A percentile compares a stretch with the other conserved stretches of the same genome.
These are phyloP conservation scores for Ryuthela nishihirai DNA, from an alignment of 2,888 invertebrate genomes.

Conservation along the genomic window DNA sequence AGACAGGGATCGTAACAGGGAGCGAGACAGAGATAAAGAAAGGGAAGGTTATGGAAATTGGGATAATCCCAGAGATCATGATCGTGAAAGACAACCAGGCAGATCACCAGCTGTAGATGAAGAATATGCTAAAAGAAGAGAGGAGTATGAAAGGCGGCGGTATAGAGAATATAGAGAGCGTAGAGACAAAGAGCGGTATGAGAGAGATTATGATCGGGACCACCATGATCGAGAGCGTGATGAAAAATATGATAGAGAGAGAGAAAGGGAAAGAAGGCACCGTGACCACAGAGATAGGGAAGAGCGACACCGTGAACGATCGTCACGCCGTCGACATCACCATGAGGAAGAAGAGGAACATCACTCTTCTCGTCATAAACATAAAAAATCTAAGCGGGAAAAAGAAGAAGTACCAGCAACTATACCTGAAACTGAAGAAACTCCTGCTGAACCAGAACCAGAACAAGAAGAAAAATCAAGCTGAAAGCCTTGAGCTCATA, in stretches of 20 bases:
- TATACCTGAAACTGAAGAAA: constrained; percentile 8
- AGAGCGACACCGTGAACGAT: constrained; percentile 17
- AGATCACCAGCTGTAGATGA: constrained; percentile 12
- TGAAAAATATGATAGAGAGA: constrained; percentile 13
- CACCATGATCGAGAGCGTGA: constrained; percentile 27
- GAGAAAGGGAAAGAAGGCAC: constrained; percentile 28
- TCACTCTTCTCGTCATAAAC: constrained; percentile 37
- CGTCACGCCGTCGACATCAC: constrained; percentile 25
- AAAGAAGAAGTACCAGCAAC: constrained; percentile 33
- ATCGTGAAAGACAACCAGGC: constrained; percentile 5
- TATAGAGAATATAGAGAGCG: constrained; percentile 26
- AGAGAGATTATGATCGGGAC: constrained; percentile 29
- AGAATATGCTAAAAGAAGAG: constrained; percentile 20
- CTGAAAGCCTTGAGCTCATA: too few relatives aligned
- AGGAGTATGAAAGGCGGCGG: constrained; percentile 27
- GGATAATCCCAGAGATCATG: constrained; percentile 20
- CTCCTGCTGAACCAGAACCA: constrained; percentile 13
- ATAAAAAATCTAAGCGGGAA: constrained; percentile 39
- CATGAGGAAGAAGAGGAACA: constrained; percentile 32
- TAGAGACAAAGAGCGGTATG: constrained; percentile 18
- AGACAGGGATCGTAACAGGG: constrained; percentile 12
- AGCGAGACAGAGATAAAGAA: constrained; percentile 25
- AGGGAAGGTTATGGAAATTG: constrained; percentile 18
- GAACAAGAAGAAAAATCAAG: constrained; percentile 25
- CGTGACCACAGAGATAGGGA: constrained; percentile 28